phyloP scores from a whole-genome alignment of 2,797 vertebrate species.

The Mormyrus hasselquistii region DNA sequence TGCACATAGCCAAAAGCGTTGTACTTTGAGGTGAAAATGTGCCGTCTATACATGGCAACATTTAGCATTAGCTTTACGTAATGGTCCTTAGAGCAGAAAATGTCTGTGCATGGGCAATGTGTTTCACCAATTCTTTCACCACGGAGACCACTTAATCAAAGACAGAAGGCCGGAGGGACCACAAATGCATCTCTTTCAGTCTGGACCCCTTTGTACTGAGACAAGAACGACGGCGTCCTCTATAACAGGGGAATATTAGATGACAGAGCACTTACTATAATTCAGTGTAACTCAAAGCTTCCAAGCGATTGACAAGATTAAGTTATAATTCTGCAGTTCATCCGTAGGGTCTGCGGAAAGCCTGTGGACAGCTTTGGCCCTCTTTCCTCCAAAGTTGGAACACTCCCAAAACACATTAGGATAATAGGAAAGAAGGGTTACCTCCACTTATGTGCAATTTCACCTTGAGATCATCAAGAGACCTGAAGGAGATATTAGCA shows the following conservation, averaged over 20 bases:
- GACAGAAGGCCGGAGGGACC: not conserved
- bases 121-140: not conserved
- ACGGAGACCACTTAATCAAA: not conserved
- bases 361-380: not conserved
- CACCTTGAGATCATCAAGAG: conserved; percentile 16
- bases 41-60: not conserved
- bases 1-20: not conserved
- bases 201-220: conserved; percentile 3
- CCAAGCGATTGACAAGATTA: conserved; percentile 16
- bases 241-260: not conserved
- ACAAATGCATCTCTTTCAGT: not conserved
- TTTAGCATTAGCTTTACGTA: not conserved
- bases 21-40: not conserved
- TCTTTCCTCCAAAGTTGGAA: not conserved
- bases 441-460: conserved; percentile 5
- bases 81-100: not conserved
- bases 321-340: conserved; percentile 12
- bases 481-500: not conserved
- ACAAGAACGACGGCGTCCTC: not conserved
- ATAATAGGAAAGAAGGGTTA: not conserved
- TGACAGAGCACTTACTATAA: conserved; percentile 20
- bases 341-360: not conserved
- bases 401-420: not conserved
- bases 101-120: not conserved
- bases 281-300: conserved; percentile 7